Base-by-base conservation (phyloP, 2,888 invertebrate genomes). In the Sinhomidia bicolor region DNA sequence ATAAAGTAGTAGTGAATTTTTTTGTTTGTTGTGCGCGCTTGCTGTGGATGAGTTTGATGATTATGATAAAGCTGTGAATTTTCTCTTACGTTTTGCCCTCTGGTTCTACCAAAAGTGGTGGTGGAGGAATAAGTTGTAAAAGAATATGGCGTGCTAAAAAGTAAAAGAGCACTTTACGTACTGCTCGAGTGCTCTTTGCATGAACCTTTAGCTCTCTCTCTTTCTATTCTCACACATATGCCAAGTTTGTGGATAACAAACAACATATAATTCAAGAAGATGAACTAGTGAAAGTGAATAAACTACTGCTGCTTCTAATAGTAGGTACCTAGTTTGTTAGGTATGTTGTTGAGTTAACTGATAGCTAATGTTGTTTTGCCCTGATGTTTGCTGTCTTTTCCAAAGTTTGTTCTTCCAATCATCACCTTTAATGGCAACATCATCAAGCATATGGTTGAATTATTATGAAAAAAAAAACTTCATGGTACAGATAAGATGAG, bases 91-190 rank as follows among this genome's bases (percentile, higher is more conserved):
- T 23, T 14, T 60, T 60, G 29, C 26, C 60, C 26, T 17, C 9
- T 26, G 26, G 68, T 10, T 10, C 5, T 36, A n/a, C 32, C 1
- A 26, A n/a, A 23, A 62, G 44, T 47, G 44, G 44, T 14, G 44
- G 44, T 14, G 17, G 20, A 5, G 29, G 62, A 62, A 29, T 14
- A 41, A 36, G 71, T 23, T 44, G 41, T 44, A 44, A 71, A 71
- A 44, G 44, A 44, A 71, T 41, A 44, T 36, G 41, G 71, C 44
- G 71, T 71, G 71, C 71, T 71, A 71, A 71, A 71, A 71, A 44
- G 71, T 12, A 29, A 71, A 71, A 41, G 44, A 71, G 44, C 71
- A 71, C 44, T 62, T 68, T 44, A 44, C 44, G 44, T 41, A 71
- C 68, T 68, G 4, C 23, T 68, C 7, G 3, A n/a, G n/a, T 60